Percentiles rank a stretch among this genome's conserved stretches.
phyloP scores from a whole-genome alignment of 2,797 vertebrate species.

The Ctenopoma multispine region DNA sequence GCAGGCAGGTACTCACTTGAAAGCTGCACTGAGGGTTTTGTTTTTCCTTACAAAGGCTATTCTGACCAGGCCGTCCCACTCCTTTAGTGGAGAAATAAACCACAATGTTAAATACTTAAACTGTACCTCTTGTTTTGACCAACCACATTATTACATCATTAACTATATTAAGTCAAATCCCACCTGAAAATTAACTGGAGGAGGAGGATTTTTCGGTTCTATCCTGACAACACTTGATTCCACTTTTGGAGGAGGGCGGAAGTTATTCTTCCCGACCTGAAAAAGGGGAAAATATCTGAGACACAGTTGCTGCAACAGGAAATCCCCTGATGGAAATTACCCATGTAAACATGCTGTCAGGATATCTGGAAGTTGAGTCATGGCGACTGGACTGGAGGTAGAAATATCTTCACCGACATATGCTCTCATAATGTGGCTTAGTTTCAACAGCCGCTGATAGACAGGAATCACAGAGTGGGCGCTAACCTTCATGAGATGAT shows the following conservation, averaged over 20 bases:
- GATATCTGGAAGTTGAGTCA: no score
- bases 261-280: slow-evolving; percentile 98
- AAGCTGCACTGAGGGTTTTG: slow-evolving; percentile 93
- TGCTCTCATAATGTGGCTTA: not conserved
- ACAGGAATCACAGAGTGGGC: not conserved
- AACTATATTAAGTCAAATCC: slow-evolving; percentile 4
- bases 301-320: not conserved
- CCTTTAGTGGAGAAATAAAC: slow-evolving; percentile 79
- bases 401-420: no score
- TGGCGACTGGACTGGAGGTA: no score
- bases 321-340: not conserved
- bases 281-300: slow-evolving; percentile 38
- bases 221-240: slow-evolving; percentile 99
- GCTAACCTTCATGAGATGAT: slow-evolving; percentile 97
- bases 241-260: slow-evolving; percentile 97
- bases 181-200: slow-evolving; percentile 97
- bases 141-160: not conserved
- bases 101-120: not conserved
- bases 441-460: not conserved
- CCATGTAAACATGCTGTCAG: not conserved
- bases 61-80: slow-evolving; percentile 97
- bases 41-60: slow-evolving; percentile 98
- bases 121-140: not conserved
- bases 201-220: slow-evolving; percentile 97
- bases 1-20: slow-evolving; percentile 90